Percentiles rank a stretch among this genome's conserved stretches.
Evolutionary conservation across 2,797 vertebrate genomes (phyloP).

Genomic region (Eulemur albifrons): DNA sequence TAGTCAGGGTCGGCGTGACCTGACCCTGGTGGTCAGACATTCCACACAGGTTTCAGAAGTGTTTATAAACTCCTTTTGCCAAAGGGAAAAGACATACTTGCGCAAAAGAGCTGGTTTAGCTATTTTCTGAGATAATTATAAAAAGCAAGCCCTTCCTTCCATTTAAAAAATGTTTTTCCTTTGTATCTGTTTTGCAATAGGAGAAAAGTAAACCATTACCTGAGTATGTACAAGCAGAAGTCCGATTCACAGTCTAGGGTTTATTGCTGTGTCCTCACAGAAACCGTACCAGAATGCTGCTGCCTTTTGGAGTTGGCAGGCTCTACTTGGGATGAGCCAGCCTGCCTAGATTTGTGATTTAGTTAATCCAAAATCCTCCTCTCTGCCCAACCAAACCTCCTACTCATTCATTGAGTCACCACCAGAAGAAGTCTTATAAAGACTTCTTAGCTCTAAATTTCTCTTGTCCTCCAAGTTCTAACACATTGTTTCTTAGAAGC

Average conservation of each 20-base stretch:
- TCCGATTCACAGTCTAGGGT: not conserved
- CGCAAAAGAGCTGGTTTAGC: not conserved
- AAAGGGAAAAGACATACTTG: not conserved
- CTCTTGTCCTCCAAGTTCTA: not conserved
- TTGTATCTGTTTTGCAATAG: not conserved
- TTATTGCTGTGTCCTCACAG: not conserved
- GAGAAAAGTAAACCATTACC: not conserved
- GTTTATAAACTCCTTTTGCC: not conserved
- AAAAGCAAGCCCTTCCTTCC: not conserved
- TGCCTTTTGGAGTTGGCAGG: not conserved
- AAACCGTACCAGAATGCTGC: not conserved
- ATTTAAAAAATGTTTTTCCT: not conserved
- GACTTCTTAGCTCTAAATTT: not conserved
- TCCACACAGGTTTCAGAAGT: not conserved
- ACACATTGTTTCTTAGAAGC: not conserved
- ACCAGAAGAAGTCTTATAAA: not conserved
- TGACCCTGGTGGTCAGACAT: not conserved
- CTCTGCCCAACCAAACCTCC: not conserved
- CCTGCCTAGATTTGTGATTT: not conserved
- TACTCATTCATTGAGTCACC: not conserved
- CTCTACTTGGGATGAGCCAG: not conserved
- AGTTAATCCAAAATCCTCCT: not conserved
- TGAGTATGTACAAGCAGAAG: not conserved
- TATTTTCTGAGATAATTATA: conserved; percentile 30
- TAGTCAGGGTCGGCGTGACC: conserved; percentile 1